phyloP scores from a whole-genome alignment of 2,113 vertebrate genomes.

The Tychaedon coryphoeus region DNA sequence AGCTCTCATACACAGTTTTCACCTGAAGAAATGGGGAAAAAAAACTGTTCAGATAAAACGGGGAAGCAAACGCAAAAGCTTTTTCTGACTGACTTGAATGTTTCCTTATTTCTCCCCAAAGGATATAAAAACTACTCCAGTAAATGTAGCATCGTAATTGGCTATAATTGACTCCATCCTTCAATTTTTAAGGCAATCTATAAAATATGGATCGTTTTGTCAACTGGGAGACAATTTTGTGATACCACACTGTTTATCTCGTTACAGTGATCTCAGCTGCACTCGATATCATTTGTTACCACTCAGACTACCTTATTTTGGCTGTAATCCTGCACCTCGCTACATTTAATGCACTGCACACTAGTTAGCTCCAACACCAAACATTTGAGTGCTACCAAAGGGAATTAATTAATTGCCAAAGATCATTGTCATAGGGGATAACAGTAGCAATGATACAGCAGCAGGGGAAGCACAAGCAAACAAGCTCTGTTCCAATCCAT shows the following conservation, averaged over 20 bases:
- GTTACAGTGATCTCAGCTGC: conserved; percentile 59
- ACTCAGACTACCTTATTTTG: conserved; percentile 42
- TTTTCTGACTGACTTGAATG: conserved; percentile 67
- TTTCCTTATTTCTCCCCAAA: conserved; percentile 73
- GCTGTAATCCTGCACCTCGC: background rate
- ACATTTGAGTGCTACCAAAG: background rate
- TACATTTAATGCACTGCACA: background rate
- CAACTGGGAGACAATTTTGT: conserved; percentile 74
- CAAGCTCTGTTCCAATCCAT: background rate
- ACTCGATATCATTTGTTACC: conserved; percentile 22
- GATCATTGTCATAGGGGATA: background rate
- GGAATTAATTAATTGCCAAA: background rate
- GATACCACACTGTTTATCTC: conserved; percentile 64
- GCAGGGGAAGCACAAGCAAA: background rate
- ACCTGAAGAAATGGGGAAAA: conserved; percentile 7
- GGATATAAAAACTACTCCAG: conserved; percentile 69
- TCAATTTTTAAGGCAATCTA: conserved; percentile 77
- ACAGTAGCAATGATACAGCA: background rate
- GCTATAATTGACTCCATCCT: conserved; percentile 74
- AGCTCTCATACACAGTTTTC: background rate
- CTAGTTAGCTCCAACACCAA: background rate
- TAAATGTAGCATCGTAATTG: conserved; percentile 74
- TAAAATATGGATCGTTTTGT: conserved; percentile 75
- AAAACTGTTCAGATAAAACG: background rate
- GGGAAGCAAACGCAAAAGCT: conserved; percentile 48